Base-by-base conservation (phyloP, 2,113 vertebrate genomes). In the Australoheros scitulus region DNA sequence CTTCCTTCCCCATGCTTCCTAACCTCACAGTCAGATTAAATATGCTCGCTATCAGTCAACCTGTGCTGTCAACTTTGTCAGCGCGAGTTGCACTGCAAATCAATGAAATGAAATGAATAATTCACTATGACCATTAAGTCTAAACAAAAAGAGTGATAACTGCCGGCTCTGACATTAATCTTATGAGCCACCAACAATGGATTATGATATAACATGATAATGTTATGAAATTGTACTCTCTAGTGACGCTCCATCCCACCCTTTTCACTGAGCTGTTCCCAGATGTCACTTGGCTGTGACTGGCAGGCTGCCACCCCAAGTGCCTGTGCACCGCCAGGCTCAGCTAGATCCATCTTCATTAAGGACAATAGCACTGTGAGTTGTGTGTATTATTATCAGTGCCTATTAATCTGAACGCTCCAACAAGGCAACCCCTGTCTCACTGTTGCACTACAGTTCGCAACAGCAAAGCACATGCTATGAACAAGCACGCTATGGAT, bases 291-390 rank as follows among this genome's bases (percentile, higher is more conserved):
- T 84, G 91, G 76, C 83, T 89, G 87, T 93, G 94, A 94, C 91
- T 94, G 95, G 94, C 93, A 91, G 88, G 72, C 84, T 93, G 91
- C 92, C 90, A 92, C 88, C 82, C 87, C 38, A 47, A 82, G 87
- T 83, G 92, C 89, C 87, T 83, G 50, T 79, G 83, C 86, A 83
- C 84, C 82, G 85, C 89, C 90, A 77, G 87, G 76, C 90, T 77
- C 78, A 50, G 86, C 88, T 80, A 91, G 88, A 94, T 94, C 93
- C 93, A 92, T 94, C 92, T 94, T 94, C 93, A 94, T 94, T 95
- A 92, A 70, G 81, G 79, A 83, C 90, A 87, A 82, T 92, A 90
- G 84, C 55, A 43, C 87, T 83, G 87, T 87, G 94, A 94, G 88
- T 90, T 92, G 91, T 93, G 92, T 91, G 91, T 91, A 89, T 93